Evolutionary conservation across 30 jellyfish, hydroid and myxozoan species (phyloP).

Genomic region (Hydractinia echinata): DNA sequence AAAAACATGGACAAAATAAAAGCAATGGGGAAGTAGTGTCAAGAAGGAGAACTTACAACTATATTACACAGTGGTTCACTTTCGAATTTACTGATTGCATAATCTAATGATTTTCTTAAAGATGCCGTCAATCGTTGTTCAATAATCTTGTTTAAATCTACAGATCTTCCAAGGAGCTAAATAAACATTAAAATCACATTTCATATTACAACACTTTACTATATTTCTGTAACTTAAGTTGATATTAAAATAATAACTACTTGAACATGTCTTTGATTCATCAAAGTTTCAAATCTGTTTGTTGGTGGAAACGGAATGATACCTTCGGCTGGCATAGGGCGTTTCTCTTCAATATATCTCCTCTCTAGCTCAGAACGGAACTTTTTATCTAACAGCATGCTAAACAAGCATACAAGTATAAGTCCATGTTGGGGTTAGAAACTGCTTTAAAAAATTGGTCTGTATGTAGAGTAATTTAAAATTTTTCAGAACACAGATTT

Average conservation of each 20-base stretch:
- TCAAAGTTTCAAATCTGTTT: constrained; percentile 70
- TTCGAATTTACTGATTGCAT: constrained; percentile 77
- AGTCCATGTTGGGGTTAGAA: no score
- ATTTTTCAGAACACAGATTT: no score
- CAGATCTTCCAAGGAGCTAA: constrained; percentile 96
- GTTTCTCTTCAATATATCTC: constrained; percentile 80
- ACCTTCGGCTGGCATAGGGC: constrained; percentile 70
- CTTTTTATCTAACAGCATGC: constrained; percentile 76
- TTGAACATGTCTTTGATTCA: constrained; percentile 93
- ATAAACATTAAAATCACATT: background rate
- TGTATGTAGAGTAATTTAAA: no score
- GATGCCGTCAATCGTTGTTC: constrained; percentile 84
- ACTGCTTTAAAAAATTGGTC: no score
- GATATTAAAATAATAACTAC: constrained; percentile 23
- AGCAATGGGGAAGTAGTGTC: no score
- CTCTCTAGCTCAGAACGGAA: constrained; percentile 89
- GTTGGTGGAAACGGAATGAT: constrained; percentile 83
- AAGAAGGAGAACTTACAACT: constrained; percentile 53
- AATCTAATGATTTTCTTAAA: constrained; percentile 72
- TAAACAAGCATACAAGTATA: constrained; percentile 17
- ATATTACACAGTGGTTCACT: constrained; percentile 84
- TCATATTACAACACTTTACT: background rate
- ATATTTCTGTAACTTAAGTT: background rate
- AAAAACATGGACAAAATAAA: no score
- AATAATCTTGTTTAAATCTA: constrained; percentile 69